Conservation (phyloP, 1,140 invertebrate species). For the Zaprionus ornatus region DNA sequence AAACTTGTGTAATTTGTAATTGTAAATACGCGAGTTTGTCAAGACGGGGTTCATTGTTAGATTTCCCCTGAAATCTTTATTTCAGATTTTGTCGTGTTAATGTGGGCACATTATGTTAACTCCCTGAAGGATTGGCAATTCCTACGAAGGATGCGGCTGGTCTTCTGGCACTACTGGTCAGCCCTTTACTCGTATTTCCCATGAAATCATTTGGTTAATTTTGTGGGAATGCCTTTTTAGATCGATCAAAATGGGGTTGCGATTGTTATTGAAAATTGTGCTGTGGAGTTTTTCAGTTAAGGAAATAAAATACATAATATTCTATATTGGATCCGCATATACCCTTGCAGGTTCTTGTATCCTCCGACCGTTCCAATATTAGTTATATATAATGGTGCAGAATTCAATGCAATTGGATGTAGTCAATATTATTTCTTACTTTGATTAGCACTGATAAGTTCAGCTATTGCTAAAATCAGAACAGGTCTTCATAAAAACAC, state of each 20-base stretch:
- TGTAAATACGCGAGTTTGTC: constrained; percentile 60
- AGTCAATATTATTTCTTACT: no score
- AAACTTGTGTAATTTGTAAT: constrained; percentile 66
- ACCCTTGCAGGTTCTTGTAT: no score
- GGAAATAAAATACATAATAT: neutral
- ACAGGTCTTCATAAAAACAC: no score
- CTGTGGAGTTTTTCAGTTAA: neutral
- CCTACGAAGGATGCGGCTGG: constrained; percentile 50
- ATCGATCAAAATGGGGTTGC: neutral
- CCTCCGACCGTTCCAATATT: no score
- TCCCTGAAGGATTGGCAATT: constrained; percentile 69
- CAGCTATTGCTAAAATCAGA: no score
- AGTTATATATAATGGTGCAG: no score
- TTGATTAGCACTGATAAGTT: no score
- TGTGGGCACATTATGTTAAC: constrained; percentile 76
- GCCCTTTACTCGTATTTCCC: constrained; percentile 39
- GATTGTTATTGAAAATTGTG: neutral
- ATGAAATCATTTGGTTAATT: constrained; percentile 46
- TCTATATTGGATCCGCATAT: no score
- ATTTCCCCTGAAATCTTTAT: constrained; percentile 64
- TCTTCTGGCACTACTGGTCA: neutral
- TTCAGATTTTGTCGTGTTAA: constrained; percentile 56
- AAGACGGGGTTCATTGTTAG: constrained; percentile 54
- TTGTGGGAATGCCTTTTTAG: constrained; percentile 14
- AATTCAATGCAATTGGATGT: no score